These are phyloP conservation scores for Pangasius krempfi DNA, from an alignment of 2,797 vertebrate genomes.

Conservation along the genomic window DNA sequence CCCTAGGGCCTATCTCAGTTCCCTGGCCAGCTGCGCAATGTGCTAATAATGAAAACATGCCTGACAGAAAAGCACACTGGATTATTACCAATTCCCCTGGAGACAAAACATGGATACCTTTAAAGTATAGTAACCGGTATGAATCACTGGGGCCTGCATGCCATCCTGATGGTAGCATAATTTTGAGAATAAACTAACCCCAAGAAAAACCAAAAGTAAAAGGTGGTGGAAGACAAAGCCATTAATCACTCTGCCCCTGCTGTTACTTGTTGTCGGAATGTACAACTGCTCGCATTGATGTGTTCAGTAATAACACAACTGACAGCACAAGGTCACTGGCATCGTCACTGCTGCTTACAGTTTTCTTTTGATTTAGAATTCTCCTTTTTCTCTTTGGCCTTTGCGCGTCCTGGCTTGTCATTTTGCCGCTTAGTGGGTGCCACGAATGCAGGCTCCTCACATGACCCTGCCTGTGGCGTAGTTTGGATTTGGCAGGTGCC, in stretches of 20 bases:
- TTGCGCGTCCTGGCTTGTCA: conserved; percentile 71
- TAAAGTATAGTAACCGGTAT: background rate
- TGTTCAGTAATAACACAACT: background rate
- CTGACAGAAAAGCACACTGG: background rate
- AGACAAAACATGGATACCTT: background rate
- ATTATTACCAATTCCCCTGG: background rate
- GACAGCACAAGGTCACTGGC: background rate
- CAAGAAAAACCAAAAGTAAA: conserved; percentile 32
- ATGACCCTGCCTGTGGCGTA: conserved; percentile 54
- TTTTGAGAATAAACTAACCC: background rate
- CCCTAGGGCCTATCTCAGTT: background rate
- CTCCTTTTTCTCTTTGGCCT: conserved; percentile 82
- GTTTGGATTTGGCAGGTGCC: conserved; percentile 56
- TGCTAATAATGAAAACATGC: background rate
- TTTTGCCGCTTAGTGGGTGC: conserved; percentile 78
- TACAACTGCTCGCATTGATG: background rate
- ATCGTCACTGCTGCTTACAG: conserved; percentile 81
- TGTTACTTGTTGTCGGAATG: background rate
- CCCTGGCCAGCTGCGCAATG: background rate
- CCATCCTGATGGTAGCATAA: background rate
- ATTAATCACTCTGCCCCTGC: background rate
- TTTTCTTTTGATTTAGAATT: conserved; percentile 80
- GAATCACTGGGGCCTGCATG: background rate
- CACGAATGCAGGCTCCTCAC: conserved; percentile 75
- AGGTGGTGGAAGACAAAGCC: background rate